Percentiles rank a stretch among this genome's conserved stretches.
These are phyloP conservation scores for Spisula solida DNA, from an alignment of 2,888 invertebrate species.

Conservation along the genomic window DNA sequence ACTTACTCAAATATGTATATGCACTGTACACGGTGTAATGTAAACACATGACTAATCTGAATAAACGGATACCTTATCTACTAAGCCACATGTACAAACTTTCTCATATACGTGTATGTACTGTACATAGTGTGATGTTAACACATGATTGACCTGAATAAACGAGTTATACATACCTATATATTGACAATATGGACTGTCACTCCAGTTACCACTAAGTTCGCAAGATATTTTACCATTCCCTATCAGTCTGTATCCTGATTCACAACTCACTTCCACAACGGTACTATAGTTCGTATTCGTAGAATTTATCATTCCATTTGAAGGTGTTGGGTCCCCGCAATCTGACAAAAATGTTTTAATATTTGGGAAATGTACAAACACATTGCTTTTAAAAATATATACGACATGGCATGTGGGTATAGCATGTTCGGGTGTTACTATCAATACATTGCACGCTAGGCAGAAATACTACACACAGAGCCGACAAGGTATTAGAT, in stretches of 20 bases:
- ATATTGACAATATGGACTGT: conserved; percentile 1
- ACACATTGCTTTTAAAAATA: no score
- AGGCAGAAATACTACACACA: no score
- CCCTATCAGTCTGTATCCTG: background rate
- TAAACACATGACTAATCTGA: background rate
- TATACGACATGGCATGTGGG: no score
- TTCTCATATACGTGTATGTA: no score
- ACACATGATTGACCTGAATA: background rate
- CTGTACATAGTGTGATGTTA: no score
- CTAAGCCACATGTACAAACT: no score
- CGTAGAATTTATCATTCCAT: conserved; percentile 15
- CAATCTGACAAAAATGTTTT: conserved; percentile 17
- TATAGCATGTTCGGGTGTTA: no score
- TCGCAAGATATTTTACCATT: background rate
- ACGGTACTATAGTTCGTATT: background rate
- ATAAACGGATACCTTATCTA: no score
- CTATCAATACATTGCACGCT: no score
- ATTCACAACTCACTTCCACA: conserved; percentile 13
- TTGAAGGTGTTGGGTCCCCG: conserved; percentile 7
- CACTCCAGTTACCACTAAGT: conserved; percentile 15
- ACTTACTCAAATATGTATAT: no score
- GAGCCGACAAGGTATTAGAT: no score
- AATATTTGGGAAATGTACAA: background rate
- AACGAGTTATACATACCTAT: conserved; percentile 7
- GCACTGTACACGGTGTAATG: no score